Base-by-base conservation (phyloP, 2,113 vertebrate species). In the Thunnus maccoyii region DNA sequence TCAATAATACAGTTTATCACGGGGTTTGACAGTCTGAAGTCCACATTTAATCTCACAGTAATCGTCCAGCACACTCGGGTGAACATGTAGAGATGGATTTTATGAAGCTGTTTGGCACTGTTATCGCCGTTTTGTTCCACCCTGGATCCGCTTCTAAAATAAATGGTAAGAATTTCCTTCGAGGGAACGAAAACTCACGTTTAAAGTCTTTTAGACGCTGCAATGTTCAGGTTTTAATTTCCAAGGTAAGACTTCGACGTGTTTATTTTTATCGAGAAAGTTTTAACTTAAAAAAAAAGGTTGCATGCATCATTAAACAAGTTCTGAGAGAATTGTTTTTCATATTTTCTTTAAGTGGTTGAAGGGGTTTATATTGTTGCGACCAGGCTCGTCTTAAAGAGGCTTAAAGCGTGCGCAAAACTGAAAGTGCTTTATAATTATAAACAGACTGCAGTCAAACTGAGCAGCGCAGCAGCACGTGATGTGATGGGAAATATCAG, bases 81-180 rank as follows among this genome's bases (percentile, higher is more conserved):
- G 90, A 92, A 93, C 91, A 93, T 95, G 94, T 89, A 87, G 92
- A 95, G 61, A 96, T 96, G 95, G 94, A 95, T 90, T 86, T 94
- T 25, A 87, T 95, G 85, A 94, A 67, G 84, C 80, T 95, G 60
- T 87, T 95, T 71, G 94, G 93, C 84, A 80, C 94, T 0, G 87
- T 95, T 48, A 81, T 95, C 85, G 91, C 93, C 55, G 80, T 96
- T 18, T 88, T 92, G 36, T 91, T 92, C 77, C 91, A 93, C 83
- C 88, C 91, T 16, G 88, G 92, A 88, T 91, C 84, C 76, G 80
- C 90, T 54, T 91, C 92, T 0, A 93, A 92, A 84, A 60, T 89
- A 64, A 85, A 88, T 82, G 95, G 95, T 96, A 89, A 94, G 95
- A 84, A 27, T 44, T 32, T 52, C 46, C 62, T 20, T 68, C 41